Evolutionary conservation across 2,888 invertebrate genomes (phyloP), one percentile per base, ranked within the genome.

Genomic region (Druceiella hillmani): DNA sequence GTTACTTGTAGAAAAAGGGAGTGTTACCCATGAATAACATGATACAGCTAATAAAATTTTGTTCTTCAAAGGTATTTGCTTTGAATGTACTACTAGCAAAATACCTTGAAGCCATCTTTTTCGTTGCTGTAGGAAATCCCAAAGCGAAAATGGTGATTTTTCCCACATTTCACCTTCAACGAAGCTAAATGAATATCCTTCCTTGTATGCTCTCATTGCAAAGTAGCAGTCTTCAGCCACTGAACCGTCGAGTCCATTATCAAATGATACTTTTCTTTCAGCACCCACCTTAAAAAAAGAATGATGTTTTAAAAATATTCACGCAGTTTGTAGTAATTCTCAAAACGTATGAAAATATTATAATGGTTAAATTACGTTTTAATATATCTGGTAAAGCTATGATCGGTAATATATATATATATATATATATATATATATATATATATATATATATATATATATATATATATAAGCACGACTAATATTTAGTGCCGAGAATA

Each of bases 91-190:
- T 13, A 91, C 91, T 44, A 92, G 70, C 13, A 89, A 74, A 52
- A 92, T 91, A 57, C 91, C 92, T 71, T 91, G 89, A 36, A 97
- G 78, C 97, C 97, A 97, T 36, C 97, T 78, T 61, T 97, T 97
- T 40, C 97, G 76, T 58, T 97, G 97, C 61, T 95, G 94, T 50
- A 97, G 79, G 55, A 97, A 93, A 62, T 97, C 97, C 79, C 87
- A 84, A 17, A 97, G 66, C 2, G 91, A 90, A 61, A 97, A 97
- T 3, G 97, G 95, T 4, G 92, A 92, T 59, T 97, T 95, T 61
- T 97, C 97, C 86, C 94, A 94, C 95, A 97, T 95, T 69, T 97
- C 97, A 32, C 97, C 95, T 61, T 97, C 95, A 48, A 97, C 83
- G 65, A 95, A 97, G 60, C 92, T 89, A 63, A 97, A 97, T 12